Conservation (phyloP, 2,888 invertebrate species). For the Drosophila percnosoma region DNA sequence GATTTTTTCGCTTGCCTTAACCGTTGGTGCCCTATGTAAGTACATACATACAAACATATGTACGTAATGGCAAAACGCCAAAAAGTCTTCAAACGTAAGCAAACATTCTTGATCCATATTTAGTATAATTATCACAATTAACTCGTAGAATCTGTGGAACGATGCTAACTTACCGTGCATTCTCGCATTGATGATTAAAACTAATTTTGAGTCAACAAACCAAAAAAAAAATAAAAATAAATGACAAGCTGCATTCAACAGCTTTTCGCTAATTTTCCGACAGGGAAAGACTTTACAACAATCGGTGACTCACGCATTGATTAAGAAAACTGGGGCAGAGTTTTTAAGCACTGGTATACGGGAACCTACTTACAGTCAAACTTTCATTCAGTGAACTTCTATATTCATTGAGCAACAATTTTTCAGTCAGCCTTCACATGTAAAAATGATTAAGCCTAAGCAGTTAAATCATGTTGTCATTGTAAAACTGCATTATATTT, state of each 20-base stretch:
- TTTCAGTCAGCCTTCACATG: neutral
- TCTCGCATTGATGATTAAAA: neutral
- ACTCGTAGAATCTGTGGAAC: neutral
- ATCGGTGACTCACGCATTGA: slow-evolving; percentile 13
- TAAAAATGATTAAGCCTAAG: neutral
- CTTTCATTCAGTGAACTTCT: neutral
- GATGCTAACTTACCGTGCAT: neutral
- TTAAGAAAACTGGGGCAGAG: neutral
- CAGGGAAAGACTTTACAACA: neutral
- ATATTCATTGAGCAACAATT: neutral
- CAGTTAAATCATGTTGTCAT: neutral
- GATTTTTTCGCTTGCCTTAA: slow-evolving; percentile 63
- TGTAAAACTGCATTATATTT: slow-evolving; percentile 11
- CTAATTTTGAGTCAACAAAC: neutral
- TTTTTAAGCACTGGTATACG: neutral
- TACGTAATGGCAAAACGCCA: neutral
- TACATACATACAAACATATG: neutral
- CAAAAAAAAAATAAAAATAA: neutral
- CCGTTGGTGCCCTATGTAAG: slow-evolving; percentile 22
- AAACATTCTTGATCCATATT: neutral
- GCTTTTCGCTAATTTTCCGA: neutral
- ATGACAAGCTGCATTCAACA: neutral
- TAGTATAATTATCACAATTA: neutral
- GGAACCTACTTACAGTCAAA: neutral
- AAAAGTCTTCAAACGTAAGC: neutral